Percentiles rank a stretch among this genome's conserved stretches.
These are phyloP conservation scores for Pentalonia nigronervosa DNA, from an alignment of 1,140 invertebrate species.

Conservation along the genomic window DNA sequence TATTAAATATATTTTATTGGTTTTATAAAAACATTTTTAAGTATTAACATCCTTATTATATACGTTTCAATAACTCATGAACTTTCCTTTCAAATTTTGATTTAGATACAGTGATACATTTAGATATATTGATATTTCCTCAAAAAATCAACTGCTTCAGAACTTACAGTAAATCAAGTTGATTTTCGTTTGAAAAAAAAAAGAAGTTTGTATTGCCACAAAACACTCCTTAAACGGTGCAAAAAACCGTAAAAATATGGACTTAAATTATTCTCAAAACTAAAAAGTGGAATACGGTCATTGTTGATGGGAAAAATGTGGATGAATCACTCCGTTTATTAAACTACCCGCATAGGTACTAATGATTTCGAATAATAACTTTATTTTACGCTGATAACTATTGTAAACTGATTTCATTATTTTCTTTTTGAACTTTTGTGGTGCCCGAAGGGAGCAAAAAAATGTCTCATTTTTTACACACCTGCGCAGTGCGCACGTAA, in stretches of 20 bases:
- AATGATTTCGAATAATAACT: background rate
- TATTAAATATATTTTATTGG: background rate
- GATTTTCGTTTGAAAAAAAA: no score
- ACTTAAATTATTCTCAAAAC: background rate
- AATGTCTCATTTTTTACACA: background rate
- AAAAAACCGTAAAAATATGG: background rate
- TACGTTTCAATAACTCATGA: background rate
- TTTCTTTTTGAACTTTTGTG: background rate
- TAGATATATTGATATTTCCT: background rate
- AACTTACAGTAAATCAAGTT: background rate
- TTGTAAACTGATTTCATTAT: background rate
- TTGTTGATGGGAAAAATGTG: background rate
- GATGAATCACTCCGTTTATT: background rate
- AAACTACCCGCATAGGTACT: background rate
- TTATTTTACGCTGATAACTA: background rate
- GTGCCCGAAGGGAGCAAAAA: background rate
- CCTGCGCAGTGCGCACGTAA: background rate
- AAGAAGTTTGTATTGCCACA: no score
- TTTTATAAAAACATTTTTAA: background rate
- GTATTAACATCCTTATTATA: background rate
- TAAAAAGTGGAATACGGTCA: background rate
- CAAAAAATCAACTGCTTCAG: background rate
- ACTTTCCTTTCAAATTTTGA: background rate
- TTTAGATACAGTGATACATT: background rate
- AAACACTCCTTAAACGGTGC: background rate